Evolutionary conservation across 2,888 invertebrate species (phyloP), one percentile per base, ranked within the genome.

Genomic region (Eledona agricola): DNA sequence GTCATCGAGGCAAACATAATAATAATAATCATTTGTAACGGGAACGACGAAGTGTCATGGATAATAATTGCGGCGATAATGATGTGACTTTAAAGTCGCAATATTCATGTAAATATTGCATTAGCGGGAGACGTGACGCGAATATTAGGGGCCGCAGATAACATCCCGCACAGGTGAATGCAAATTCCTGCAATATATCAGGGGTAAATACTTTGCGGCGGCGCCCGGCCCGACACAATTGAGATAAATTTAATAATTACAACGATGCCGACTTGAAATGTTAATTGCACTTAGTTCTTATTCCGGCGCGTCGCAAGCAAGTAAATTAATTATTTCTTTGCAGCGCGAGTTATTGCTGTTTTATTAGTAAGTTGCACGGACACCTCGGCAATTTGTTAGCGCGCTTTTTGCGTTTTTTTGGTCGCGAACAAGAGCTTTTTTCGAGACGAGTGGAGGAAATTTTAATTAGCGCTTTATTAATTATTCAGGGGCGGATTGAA

Each of bases 171-270:
- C n/a, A n/a, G n/a, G n/a, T n/a, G n/a, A n/a, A n/a, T n/a, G n/a
- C n/a, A n/a, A n/a, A n/a, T n/a, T n/a, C n/a, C n/a, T n/a, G n/a
- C n/a, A n/a, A n/a, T n/a, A n/a, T n/a, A n/a, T n/a, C n/a, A n/a
- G 13, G 20, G 38, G 23, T 25, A 31, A 22, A 22, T 31, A 49
- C 13, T 37, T 29, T 38, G 15, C 13, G 47, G 19, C 23, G 11
- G 20, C 16, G 11, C 11, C 15, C 10, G 23, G 32, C 16, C 19
- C 16, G 15, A 16, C 28, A 34, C 35, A 51, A 51, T 51, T 43
- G 35, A 35, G 43, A 51, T 51, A 43, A 51, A 51, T 51, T 43
- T 43, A 51, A 51, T 51, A 35, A 35, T 12, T 28, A 28, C 19
- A 23, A 28, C 34, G 45, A 29, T 29, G 22, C 31, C 17, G 35